Conservation (phyloP, 2,797 vertebrate genomes). For the Danio albolineatus region DNA sequence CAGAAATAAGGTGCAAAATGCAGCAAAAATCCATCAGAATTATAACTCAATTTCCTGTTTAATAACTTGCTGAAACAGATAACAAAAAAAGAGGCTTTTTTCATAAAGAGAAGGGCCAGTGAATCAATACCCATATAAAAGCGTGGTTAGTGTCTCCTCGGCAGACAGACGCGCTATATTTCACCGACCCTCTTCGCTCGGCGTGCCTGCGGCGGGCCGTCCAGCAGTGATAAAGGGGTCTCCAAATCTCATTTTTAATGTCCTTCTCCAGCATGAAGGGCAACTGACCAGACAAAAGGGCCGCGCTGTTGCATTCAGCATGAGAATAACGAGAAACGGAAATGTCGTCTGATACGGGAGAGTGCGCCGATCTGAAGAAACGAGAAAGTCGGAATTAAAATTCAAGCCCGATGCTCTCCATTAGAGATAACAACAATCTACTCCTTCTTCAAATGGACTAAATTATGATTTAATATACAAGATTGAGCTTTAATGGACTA, state of each 20-base stretch:
- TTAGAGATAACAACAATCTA: constrained; percentile 43
- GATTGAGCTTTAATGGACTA: constrained; percentile 33
- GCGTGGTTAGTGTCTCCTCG: constrained; percentile 72
- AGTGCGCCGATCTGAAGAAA: not conserved
- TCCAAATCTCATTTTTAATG: constrained; percentile 73
- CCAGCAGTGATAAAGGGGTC: constrained; percentile 69
- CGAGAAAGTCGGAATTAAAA: constrained; percentile 33
- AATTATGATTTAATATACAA: constrained; percentile 43
- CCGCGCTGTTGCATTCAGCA: constrained; percentile 47
- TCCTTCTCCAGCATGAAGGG: constrained; percentile 78
- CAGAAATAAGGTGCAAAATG: not conserved
- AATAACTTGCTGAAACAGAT: constrained; percentile 68
- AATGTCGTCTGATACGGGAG: constrained; percentile 36
- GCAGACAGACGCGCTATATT: constrained; percentile 77
- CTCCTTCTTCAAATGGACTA: constrained; percentile 37
- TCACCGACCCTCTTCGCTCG: constrained; percentile 66
- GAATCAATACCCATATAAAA: constrained; percentile 79
- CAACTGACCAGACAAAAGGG: constrained; percentile 66
- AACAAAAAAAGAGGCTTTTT: constrained; percentile 65
- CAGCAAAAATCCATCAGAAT: constrained; percentile 65
- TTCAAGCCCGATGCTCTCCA: constrained; percentile 31
- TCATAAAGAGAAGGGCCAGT: constrained; percentile 69
- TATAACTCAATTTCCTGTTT: constrained; percentile 71
- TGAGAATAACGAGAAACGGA: constrained; percentile 51
- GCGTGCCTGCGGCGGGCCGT: constrained; percentile 62